Percentiles rank a stretch among this genome's conserved stretches.
phyloP scores from a whole-genome alignment of 2,113 vertebrate species.

The Lophochroa leadbeateri region DNA sequence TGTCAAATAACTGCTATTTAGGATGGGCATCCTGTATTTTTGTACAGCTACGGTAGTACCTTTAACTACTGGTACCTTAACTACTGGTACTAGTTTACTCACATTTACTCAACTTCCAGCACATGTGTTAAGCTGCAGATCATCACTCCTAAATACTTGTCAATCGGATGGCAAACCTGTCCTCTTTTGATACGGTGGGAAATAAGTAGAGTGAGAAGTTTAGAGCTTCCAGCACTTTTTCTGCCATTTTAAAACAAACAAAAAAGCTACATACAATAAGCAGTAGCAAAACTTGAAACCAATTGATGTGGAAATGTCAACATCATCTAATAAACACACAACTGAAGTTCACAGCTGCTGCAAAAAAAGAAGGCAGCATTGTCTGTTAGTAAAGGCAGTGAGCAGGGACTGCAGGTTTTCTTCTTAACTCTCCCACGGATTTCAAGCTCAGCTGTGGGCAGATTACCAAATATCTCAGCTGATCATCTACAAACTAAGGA shows the following conservation, averaged over 20 bases:
- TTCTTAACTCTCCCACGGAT: constrained; percentile 39
- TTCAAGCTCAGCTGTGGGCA: neutral
- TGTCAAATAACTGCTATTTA: neutral
- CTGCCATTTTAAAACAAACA: neutral
- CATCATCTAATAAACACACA: neutral
- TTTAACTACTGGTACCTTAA: neutral
- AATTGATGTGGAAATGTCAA: neutral
- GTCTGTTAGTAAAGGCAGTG: neutral
- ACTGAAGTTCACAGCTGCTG: constrained; percentile 23
- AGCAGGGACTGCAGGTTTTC: constrained; percentile 14
- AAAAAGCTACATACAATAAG: neutral
- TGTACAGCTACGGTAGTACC: neutral
- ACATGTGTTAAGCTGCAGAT: neutral
- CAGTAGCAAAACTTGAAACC: neutral
- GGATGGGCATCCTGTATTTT: neutral
- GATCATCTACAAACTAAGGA: constrained; percentile 56
- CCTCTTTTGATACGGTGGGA: neutral
- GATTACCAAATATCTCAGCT: constrained; percentile 62
- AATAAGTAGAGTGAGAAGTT: neutral
- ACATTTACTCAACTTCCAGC: neutral
- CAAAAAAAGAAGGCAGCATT: neutral
- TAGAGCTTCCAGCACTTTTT: neutral
- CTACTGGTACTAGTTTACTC: neutral
- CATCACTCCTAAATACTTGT: neutral
- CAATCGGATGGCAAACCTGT: neutral